Evolutionary conservation across 2,113 vertebrate species (phyloP).

Genomic region (Rhombomys opimus): DNA sequence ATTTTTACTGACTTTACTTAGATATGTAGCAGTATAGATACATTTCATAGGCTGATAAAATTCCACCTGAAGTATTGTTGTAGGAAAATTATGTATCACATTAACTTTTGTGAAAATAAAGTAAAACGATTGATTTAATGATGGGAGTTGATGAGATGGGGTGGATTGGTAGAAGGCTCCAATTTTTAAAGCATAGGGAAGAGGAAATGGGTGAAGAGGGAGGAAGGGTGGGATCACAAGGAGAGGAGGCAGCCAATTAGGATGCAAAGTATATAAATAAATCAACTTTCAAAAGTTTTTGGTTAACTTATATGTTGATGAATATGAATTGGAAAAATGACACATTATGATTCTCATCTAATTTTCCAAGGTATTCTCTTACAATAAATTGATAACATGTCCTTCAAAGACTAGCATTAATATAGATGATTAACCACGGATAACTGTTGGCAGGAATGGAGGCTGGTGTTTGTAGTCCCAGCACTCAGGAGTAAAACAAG

Average conservation of each 20-base stretch:
- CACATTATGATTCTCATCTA: not conserved
- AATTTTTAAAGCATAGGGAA: no score
- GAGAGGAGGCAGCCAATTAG: no score
- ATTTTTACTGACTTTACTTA: not conserved
- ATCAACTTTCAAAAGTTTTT: not conserved
- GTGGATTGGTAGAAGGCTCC: no score
- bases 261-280: no score
- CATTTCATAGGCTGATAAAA: constrained; percentile 46
- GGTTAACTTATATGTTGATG: not conserved
- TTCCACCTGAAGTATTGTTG: constrained; percentile 5
- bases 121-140: no score
- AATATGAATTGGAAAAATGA: not conserved
- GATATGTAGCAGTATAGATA: not conserved
- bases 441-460: not conserved
- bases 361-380: not conserved
- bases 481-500: no score
- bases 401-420: not conserved
- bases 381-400: not conserved
- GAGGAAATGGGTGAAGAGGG: no score
- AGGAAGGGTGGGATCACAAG: no score
- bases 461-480: not conserved
- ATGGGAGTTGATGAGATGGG: no score
- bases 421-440: not conserved
- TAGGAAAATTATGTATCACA: not conserved
- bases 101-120: not conserved